Evolutionary conservation across 1,140 invertebrate species (phyloP).

Genomic region (Eriocheir sinensis): DNA sequence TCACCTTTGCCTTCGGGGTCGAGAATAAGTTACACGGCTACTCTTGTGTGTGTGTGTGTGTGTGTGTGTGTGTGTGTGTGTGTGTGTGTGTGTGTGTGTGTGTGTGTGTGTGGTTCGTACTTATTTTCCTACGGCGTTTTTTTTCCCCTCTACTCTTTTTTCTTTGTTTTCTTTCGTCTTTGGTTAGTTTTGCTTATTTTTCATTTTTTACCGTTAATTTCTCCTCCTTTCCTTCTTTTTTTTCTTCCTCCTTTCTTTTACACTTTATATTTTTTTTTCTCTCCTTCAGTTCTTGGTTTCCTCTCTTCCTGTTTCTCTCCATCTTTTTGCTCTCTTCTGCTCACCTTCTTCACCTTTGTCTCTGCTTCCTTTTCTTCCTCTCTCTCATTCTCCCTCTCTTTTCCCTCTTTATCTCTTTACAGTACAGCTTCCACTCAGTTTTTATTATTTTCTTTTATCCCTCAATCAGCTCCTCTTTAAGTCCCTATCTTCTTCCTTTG

Average conservation of each 20-base stretch:
- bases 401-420: not conserved
- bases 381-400: not conserved
- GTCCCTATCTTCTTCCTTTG: not conserved
- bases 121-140: not conserved
- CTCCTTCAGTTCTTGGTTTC: too few species aligned
- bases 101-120: not conserved
- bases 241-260: too few species aligned
- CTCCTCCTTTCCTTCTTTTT: too few species aligned
- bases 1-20: not conserved
- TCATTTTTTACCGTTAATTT: too few species aligned
- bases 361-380: not conserved
- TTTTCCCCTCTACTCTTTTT: too few species aligned
- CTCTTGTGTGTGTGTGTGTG: too few species aligned
- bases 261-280: too few species aligned
- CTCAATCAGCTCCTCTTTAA: not conserved
- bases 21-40: not conserved
- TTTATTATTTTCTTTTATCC: too few species aligned
- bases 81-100: constrained; percentile 21
- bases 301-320: not conserved
- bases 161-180: too few species aligned
- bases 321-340: not conserved
- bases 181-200: too few species aligned
- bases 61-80: not conserved
- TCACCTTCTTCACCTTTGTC: not conserved
- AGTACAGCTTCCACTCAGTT: too few species aligned